phyloP scores from a whole-genome alignment of 2,888 invertebrate genomes.

The Thecophora atra region DNA sequence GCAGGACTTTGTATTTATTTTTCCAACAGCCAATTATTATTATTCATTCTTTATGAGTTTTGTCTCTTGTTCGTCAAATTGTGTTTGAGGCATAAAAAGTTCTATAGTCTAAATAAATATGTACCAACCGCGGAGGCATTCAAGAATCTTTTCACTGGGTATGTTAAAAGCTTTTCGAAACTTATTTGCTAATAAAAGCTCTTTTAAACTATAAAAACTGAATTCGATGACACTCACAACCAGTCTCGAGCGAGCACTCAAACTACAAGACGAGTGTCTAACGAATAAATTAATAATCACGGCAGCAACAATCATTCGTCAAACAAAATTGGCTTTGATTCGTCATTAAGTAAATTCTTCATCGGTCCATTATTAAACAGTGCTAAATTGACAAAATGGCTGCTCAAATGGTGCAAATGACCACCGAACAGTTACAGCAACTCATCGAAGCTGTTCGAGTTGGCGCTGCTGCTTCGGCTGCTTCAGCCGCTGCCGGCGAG shows the following conservation, averaged over 20 bases:
- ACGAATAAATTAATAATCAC: no score
- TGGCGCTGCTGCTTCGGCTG: slow-evolving; percentile 45
- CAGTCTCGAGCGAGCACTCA: slow-evolving; percentile 29
- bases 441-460: slow-evolving; percentile 57
- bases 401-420: slow-evolving; percentile 54
- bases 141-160: no score
- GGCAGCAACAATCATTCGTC: slow-evolving; percentile 28
- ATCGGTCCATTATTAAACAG: background rate
- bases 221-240: background rate
- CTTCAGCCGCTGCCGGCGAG: slow-evolving; percentile 36
- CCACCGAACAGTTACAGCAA: slow-evolving; percentile 57
- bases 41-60: no score
- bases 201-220: slow-evolving; percentile 13
- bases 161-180: no score
- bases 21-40: no score
- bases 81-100: no score
- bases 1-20: no score
- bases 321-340: slow-evolving; percentile 29
- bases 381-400: slow-evolving; percentile 46
- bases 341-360: background rate
- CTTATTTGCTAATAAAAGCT: no score
- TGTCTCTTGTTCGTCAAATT: no score
- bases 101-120: no score
- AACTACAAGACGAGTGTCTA: background rate
- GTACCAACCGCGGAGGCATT: no score